Conservation (phyloP, 2,888 invertebrate genomes). For the Coecobrya sp. region DNA sequence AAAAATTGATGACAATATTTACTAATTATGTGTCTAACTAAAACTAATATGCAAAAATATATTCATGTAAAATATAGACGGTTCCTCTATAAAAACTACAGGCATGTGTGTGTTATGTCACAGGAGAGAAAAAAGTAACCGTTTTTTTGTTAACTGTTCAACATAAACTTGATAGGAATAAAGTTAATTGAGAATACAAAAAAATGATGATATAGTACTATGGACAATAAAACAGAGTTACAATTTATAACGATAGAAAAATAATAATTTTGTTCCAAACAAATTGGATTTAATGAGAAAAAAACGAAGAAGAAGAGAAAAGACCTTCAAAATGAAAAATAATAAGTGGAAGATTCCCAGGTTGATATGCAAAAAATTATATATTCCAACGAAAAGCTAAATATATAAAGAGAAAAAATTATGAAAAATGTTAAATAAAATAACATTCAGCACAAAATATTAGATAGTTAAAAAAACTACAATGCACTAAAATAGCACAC, state of each 20-base stretch:
- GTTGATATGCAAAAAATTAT: not conserved
- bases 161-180: too few species aligned
- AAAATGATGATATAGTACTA: not conserved
- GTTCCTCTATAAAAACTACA: too few species aligned
- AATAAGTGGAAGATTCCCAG: constrained; percentile 60
- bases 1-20: too few species aligned
- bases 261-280: not conserved
- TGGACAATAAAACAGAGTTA: not conserved
- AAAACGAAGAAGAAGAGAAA: not conserved
- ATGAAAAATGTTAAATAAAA: not conserved
- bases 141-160: too few species aligned
- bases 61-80: too few species aligned
- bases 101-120: too few species aligned
- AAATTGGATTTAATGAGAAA: not conserved
- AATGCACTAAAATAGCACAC: not conserved
- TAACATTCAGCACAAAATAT: not conserved
- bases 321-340: too few species aligned
- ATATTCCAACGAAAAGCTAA: not conserved
- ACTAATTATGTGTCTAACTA: too few species aligned
- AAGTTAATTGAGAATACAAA: too few species aligned
- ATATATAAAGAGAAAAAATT: not conserved
- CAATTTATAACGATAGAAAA: not conserved
- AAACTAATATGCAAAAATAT: too few species aligned
- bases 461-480: not conserved
- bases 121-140: too few species aligned